Base-by-base conservation (phyloP, 2,797 vertebrate genomes). In the Neopelma chrysocephalum region DNA sequence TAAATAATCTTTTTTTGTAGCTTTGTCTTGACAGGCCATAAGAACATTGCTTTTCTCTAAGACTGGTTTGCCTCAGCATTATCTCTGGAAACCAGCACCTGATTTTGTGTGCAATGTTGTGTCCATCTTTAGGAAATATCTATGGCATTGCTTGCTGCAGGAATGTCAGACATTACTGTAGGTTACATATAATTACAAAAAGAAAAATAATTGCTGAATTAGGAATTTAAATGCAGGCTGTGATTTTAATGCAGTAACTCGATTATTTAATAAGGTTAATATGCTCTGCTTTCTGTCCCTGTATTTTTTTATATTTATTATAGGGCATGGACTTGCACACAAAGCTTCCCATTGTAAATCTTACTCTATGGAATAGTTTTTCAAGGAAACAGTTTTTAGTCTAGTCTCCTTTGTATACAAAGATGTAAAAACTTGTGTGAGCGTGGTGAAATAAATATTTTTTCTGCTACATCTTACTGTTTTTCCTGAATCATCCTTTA, bases 381-480 rank as follows among this genome's bases (percentile, higher is more conserved):
- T 81, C 15, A 78, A 70, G 61, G 42, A 80, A 92, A 29, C 3
- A 9, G 26, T n/a, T 94, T 95, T 94, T 58, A 77, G 60, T 84
- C 32, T 73, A 36, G 8, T 85, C 58, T 56, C 5, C 23, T 87
- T 70, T 93, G 34, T 92, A 56, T 75, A 75, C 45, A 77, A 45
- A 84, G 60, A 68, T 87, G n/a, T 92, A 50, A 92, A 92, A 84
- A 64, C 31, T 43, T 82, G 22, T 81, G 40, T 32, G 54, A 56
- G 4, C 66, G 29, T 82, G 56, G 42, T 82, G 31, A 95, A 97
- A 96, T 95, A 96, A 97, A 95, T 96, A 89, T 82, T 90, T 93
- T 92, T 65, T 79, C 47, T 94, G 57, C 61, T 85, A 61, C 8
- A 38, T 54, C 26, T 84, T 85, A 21, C 22, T 89, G 48, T 5